Evolutionary conservation across 37 sponge, comb jelly and placozoan species (phyloP).

Genomic region (Axinella damicornis): DNA sequence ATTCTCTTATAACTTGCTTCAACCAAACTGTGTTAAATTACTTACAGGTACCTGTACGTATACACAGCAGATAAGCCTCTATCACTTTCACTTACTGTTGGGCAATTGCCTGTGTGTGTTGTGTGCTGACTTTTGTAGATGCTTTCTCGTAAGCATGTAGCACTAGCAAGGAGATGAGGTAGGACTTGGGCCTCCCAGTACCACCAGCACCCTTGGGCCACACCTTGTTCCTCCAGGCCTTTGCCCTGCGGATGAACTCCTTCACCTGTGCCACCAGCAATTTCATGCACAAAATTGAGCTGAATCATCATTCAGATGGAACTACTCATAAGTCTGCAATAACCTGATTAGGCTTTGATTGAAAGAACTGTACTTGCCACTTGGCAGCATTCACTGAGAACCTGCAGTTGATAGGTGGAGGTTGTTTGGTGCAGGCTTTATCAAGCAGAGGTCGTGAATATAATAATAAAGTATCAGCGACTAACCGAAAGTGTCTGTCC

Average conservation of each 20-base stretch:
- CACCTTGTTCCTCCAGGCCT: slow-evolving; percentile 73
- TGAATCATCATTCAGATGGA: not conserved
- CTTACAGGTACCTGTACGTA: not conserved
- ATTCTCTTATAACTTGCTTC: no score
- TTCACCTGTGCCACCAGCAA: slow-evolving; percentile 20
- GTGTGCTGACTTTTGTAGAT: not conserved
- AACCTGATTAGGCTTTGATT: slow-evolving; percentile 14
- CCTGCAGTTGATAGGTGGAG: slow-evolving; percentile 16
- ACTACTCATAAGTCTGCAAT: no score
- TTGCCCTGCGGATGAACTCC: slow-evolving; percentile 69
- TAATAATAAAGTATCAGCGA: no score
- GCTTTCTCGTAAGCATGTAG: slow-evolving; percentile 33
- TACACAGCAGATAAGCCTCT: not conserved
- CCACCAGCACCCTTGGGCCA: slow-evolving; percentile 14
- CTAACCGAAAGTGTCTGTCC: not conserved
- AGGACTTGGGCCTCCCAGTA: slow-evolving; percentile 56
- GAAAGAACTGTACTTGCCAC: slow-evolving; percentile 69
- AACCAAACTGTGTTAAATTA: slow-evolving; percentile 10
- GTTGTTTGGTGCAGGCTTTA: not conserved
- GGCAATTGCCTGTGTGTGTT: not conserved
- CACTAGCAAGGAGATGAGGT: slow-evolving; percentile 44
- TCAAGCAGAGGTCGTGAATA: no score
- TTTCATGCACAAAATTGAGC: not conserved
- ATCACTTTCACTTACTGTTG: not conserved
- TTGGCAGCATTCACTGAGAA: slow-evolving; percentile 60